Evolutionary conservation across 2,113 vertebrate genomes (phyloP).

Genomic region (Anseranas semipalmata): DNA sequence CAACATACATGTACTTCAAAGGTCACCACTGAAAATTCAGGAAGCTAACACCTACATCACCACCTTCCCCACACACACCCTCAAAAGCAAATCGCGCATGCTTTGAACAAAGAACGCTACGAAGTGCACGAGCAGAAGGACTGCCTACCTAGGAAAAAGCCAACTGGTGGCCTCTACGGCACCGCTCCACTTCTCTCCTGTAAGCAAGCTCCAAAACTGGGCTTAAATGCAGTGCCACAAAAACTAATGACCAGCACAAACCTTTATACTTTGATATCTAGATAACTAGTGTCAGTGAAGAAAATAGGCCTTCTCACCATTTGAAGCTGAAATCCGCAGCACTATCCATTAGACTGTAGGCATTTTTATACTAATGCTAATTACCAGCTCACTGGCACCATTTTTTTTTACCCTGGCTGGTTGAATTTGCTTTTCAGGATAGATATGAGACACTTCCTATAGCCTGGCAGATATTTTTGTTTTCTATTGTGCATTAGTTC

Average conservation of each 20-base stretch:
- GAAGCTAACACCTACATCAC: neutral
- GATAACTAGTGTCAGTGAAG: neutral
- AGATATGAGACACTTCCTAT: neutral
- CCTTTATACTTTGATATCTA: neutral
- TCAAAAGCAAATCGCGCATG: neutral
- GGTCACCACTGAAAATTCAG: neutral
- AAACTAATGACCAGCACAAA: neutral
- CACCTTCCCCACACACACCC: fast-evolving
- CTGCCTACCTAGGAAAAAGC: neutral
- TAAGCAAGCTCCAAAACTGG: neutral
- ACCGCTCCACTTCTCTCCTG: neutral
- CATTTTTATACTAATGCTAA: neutral
- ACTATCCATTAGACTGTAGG: neutral
- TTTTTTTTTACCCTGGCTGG: neutral
- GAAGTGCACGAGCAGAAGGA: neutral
- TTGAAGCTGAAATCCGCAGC: neutral
- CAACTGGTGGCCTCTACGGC: neutral
- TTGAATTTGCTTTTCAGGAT: conserved; percentile 33
- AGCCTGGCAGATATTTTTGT: conserved; percentile 13
- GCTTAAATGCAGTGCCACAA: neutral
- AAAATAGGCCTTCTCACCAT: neutral
- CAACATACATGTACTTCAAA: neutral
- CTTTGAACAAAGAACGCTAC: neutral
- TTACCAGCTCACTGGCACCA: neutral
- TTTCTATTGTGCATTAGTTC: conserved; percentile 1